A percentile compares a stretch with the other conserved stretches of the same genome.
phyloP scores from a whole-genome alignment of 2,797 vertebrate genomes.

The Ctenopoma kingsleyae region DNA sequence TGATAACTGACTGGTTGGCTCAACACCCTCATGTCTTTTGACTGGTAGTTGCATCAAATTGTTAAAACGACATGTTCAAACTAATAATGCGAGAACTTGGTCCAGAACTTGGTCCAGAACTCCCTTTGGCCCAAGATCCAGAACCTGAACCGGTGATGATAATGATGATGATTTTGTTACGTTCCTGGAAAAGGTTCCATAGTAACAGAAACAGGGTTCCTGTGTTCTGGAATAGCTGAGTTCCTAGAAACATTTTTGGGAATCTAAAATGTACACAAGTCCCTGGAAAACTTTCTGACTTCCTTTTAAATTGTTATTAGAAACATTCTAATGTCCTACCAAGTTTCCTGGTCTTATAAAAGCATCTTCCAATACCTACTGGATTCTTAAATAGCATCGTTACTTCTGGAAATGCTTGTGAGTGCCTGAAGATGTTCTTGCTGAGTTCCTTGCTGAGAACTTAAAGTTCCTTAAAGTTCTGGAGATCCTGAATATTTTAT shows the following conservation, averaged over 20 bases:
- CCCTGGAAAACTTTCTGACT: not conserved
- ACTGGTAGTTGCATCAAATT: not conserved
- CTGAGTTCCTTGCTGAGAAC: too few species aligned
- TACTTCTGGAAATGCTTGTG: not conserved
- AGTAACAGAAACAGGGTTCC: not conserved
- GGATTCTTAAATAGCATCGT: not conserved
- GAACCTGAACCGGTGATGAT: not conserved
- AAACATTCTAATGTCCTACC: not conserved
- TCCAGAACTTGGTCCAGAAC: slow-evolving; percentile 1
- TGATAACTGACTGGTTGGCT: not conserved
- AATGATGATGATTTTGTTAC: not conserved
- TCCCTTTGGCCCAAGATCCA: not conserved
- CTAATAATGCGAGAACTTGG: not conserved
- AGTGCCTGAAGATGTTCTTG: too few species aligned
- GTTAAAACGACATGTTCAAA: not conserved
- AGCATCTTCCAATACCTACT: not conserved
- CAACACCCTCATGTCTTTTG: not conserved
- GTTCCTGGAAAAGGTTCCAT: not conserved
- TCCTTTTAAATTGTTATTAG: not conserved
- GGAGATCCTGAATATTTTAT: not conserved
- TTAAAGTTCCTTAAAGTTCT: not conserved
- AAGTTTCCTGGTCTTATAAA: not conserved
- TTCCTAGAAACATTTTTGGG: not conserved
- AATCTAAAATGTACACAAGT: not conserved
- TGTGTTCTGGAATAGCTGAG: too few species aligned